Evolutionary conservation across 1,140 invertebrate genomes (phyloP).

Genomic region (Heterodera schachtii): DNA sequence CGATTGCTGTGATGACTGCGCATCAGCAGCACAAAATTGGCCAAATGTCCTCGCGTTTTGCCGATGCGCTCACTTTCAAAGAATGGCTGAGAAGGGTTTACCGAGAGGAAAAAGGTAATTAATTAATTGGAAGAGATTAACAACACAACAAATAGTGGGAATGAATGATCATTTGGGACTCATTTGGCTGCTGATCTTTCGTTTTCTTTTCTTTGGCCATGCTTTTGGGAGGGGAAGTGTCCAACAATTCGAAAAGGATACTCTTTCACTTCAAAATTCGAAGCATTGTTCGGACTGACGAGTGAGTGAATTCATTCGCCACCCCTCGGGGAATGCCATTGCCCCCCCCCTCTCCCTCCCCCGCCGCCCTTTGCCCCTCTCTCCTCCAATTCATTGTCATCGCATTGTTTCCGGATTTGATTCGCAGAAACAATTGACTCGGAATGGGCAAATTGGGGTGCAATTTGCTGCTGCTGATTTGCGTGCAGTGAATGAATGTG

Average conservation of each 20-base stretch:
- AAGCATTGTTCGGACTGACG: too few species aligned
- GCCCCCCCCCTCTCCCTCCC: not conserved
- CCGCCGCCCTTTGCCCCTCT: not conserved
- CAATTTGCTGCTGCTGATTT: not conserved
- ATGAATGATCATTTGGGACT: too few species aligned
- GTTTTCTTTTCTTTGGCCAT: too few species aligned
- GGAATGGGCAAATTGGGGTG: constrained; percentile 4
- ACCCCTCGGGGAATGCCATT: too few species aligned
- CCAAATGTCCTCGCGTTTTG: constrained; percentile 33
- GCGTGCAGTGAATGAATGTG: not conserved
- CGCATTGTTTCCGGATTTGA: not conserved
- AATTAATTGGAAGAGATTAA: not conserved
- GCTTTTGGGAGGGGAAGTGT: too few species aligned
- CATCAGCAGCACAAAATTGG: not conserved
- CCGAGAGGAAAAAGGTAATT: constrained; percentile 53
- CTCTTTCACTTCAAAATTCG: too few species aligned
- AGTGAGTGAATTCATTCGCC: too few species aligned
- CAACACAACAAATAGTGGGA: too few species aligned
- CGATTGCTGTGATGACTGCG: constrained; percentile 51
- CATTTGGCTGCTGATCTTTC: too few species aligned
- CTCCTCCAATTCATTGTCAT: not conserved
- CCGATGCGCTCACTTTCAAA: constrained; percentile 54
- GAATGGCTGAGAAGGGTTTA: constrained; percentile 53
- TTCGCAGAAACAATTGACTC: not conserved
- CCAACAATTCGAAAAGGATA: too few species aligned